Evolutionary conservation across 1,140 invertebrate species (phyloP), one percentile per base, ranked within the genome.

Genomic region (Drosophila leontia): DNA sequence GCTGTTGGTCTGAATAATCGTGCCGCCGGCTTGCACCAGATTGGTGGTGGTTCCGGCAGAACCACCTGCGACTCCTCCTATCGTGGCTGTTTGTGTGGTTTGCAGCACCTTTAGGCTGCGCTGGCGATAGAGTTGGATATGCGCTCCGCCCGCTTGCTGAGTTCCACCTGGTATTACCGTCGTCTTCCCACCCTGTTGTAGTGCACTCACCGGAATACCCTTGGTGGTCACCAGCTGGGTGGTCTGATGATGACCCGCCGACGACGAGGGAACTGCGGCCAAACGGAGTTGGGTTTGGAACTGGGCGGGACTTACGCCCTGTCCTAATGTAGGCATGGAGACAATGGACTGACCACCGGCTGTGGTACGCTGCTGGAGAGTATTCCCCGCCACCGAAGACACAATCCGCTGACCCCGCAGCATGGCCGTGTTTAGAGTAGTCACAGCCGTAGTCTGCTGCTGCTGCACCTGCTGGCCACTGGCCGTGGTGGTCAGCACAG

Each of bases 121-220:
- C 72, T 94, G 93, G n/a, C 94, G 69, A 58, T 94, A 94, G 17
- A 94, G 92, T 64, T 94, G 93, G 45, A 94, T 92, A 55, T 94
- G 93, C 17, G 94, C 82, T 47, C 94, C 93, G 2, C 65, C 76
- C 3, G 69, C 69, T 29, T 84, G 82, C 41, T 92, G 91, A 37
- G 91, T 93, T 2, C 94, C 93, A 2, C 94, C 93, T 8, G 94
- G 93, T 78, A 95, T 94, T 7, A 93, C 93, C 8, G 91, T 78
- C 3, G 91, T 77, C 3, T 93, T 93, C 9, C 91, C 78, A 81
- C 93, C 91, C n/a, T 94, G 93, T 51, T 93, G 93, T 17, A 92
- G 42, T 0, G 91, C 78, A 39, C 84, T 91, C 3, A 93, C 93
- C 6, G 93, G 91, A 8, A 93, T 92, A 8, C 93, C 92, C 80